Evolutionary conservation across 1,140 invertebrate species (phyloP), one percentile per base, ranked within the genome.

Genomic region (Oscheius sp.): DNA sequence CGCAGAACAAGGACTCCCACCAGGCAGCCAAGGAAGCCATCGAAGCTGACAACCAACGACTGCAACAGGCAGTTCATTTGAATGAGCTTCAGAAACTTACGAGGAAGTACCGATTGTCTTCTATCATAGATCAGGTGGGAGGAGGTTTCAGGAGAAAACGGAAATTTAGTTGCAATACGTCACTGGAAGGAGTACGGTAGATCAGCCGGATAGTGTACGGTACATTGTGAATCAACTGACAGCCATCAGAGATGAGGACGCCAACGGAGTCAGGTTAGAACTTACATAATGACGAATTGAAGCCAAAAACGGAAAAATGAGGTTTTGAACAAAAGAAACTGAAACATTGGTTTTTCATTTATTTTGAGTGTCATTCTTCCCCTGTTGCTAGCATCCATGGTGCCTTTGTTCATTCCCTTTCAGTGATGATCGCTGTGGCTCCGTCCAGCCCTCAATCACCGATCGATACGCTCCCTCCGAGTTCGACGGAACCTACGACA

Each of bases 71-170:
- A 15, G 75, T 82, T 35, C 80, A 82, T 35, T 62, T 81, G 28
- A 35, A 74, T 18, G 80, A 83, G 49, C 71, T 82, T 3, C 77
- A 81, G 32, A 77, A 79, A 23, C 68, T 82, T 13, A 81, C 80
- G 4, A 58, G 81, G 29, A 80, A 81, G 26, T 82, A 82, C 68
- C 77, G 81, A 59, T n/a, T 82, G 1, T 67, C 74, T 29, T 69
- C 76, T n/a, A 76, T 82, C 20, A 78, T 81, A 38, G 80, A 82
- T 42, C 80, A 79, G 64, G 67, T 80, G 23, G n/a, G n/a, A 63
- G 29, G 35, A 26, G 1, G 7, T 1, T 69, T 29, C n/a, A 59
- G 13, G 15, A 23, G 1, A 23, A 10, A 59, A 20, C 10, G 18
- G 34, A 2, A 46, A 42, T 62, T 63, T 34, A 67, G 66, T 32